Base-by-base conservation (phyloP, 2,797 vertebrate species). In the Champsocephalus gunnari region DNA sequence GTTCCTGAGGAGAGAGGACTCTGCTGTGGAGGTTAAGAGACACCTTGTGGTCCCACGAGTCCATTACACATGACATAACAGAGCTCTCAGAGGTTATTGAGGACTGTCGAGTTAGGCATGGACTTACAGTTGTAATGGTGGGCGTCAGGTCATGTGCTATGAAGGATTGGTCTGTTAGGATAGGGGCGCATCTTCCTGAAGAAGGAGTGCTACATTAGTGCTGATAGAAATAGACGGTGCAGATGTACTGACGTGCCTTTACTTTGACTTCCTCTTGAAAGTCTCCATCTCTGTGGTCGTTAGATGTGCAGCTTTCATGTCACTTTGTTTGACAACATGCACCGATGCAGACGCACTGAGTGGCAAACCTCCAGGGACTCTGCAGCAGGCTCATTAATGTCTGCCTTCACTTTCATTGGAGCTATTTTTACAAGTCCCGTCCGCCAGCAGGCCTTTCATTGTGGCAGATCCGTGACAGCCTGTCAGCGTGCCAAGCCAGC, bases 11-110 rank as follows among this genome's bases (percentile, higher is more conserved):
- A 57, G 45, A 51, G 2, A n/a, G 12, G 43, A 14, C 14, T 81
- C 54, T 84, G 49, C 19, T n/a, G 71, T 94, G 89, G 94, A 92
- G 84, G 82, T 81, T 72, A 90, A 93, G 95, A 93, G 95, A 93
- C 95, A 87, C 88, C 95, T 90, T 84, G 93, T 94, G 95, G 91
- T 87, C 87, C 66, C 49, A 8, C 3, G 41, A 16, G 81, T 66
- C 77, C 65, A 85, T 81, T 90, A 74, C 93, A 90, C 32, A 16
- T 9, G 0, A 1, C 54, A 24, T 41, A 21, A n/a, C 47, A 49
- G 44, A 17, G 43, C 9, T 12, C 1, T 28, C 21, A 0, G 5
- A 49, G 2, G 19, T 61, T 56, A 43, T 12, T 53, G 13, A 44
- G 17, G 41, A 7, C 21, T 59, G 16, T 11, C 47, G 12, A 63